Percentiles rank a stretch among this genome's conserved stretches.
Conservation (phyloP, 2,113 vertebrate species). For the Acanthisitta chloris region DNA sequence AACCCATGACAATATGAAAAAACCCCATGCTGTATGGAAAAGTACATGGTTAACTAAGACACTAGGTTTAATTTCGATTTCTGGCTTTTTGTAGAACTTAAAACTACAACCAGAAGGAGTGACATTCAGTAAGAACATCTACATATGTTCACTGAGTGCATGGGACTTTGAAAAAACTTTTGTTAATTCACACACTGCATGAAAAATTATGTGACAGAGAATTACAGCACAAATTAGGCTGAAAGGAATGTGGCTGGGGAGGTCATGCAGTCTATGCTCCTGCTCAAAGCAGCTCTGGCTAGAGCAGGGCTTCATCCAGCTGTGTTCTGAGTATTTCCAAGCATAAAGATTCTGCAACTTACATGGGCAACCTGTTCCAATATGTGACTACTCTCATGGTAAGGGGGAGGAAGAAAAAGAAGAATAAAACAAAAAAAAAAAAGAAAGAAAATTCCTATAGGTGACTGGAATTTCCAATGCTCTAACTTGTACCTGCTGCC, state of each 20-base stretch:
- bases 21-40: not conserved
- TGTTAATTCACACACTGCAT: not conserved
- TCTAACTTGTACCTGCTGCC: not conserved
- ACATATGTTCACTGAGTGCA: not conserved
- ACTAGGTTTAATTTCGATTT: not conserved
- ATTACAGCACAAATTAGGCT: not conserved
- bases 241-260: not conserved
- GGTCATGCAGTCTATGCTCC: not conserved
- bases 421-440: not conserved
- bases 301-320: not conserved
- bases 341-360: not conserved
- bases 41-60: not conserved
- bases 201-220: not conserved
- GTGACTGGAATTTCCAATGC: not conserved
- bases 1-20: not conserved
- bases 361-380: not conserved
- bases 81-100: not conserved
- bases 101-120: not conserved
- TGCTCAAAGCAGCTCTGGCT: not conserved
- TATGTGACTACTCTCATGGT: not conserved
- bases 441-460: not conserved
- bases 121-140: not conserved
- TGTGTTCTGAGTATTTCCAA: not conserved
- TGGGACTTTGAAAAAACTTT: not conserved
- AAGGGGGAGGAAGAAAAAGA: not conserved